These are phyloP conservation scores for Zapus hudsonius DNA, from an alignment of 2,113 vertebrate species.

Conservation along the genomic window DNA sequence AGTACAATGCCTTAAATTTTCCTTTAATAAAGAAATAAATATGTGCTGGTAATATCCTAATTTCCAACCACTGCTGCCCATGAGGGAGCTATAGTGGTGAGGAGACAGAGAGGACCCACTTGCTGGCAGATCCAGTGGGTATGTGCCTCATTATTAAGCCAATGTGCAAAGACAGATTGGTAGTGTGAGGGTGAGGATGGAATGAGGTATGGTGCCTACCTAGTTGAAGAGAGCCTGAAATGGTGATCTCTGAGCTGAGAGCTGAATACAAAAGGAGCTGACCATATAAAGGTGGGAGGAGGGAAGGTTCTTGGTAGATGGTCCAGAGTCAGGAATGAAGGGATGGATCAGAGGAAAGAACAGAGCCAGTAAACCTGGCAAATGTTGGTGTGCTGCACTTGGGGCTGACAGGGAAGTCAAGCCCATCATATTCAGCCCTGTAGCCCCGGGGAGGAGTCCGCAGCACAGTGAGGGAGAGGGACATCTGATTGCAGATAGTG, in stretches of 20 bases:
- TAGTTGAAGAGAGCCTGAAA: background rate
- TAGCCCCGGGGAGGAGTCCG: fast-evolving
- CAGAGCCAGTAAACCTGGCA: fast-evolving
- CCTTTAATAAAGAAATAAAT: background rate
- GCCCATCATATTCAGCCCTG: fast-evolving
- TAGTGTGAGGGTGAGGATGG: no score
- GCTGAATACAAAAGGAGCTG: background rate
- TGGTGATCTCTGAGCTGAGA: background rate
- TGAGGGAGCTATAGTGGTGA: background rate
- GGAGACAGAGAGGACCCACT: background rate
- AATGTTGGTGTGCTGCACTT: background rate
- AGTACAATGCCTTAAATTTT: background rate
- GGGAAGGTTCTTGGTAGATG: background rate
- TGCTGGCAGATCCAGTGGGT: background rate
- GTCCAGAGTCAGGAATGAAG: background rate
- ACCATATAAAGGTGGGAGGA: background rate
- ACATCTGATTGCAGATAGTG: background rate
- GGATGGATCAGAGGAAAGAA: background rate
- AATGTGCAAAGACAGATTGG: background rate
- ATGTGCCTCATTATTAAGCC: background rate
- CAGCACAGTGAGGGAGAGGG: background rate
- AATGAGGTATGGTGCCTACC: background rate
- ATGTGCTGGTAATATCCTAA: background rate
- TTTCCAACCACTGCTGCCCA: no score
- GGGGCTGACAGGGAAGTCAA: background rate